Percentiles rank a stretch among this genome's conserved stretches.
These are phyloP conservation scores for Notarius lentiginosus DNA, from an alignment of 2,113 vertebrate species.

Conservation along the genomic window DNA sequence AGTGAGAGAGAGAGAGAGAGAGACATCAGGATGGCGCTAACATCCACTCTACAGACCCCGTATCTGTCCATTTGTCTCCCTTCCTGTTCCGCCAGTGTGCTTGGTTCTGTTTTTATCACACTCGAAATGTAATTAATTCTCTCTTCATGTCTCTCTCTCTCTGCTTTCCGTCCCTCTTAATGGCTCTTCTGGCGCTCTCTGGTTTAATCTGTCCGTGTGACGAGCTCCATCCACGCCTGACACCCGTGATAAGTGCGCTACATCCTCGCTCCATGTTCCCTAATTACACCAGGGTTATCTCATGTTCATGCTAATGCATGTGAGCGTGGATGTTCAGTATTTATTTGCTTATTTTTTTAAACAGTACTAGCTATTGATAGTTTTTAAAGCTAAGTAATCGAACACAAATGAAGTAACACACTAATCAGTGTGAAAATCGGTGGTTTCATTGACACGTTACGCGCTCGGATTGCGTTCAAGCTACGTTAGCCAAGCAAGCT, in stretches of 20 bases:
- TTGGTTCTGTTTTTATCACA: slow-evolving; percentile 63
- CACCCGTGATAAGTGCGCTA: slow-evolving; percentile 6
- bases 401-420: not conserved
- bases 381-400: not conserved
- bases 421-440: not conserved
- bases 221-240: not conserved
- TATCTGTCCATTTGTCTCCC: slow-evolving; percentile 70
- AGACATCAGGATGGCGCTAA: slow-evolving; percentile 50
- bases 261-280: not conserved
- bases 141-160: slow-evolving; percentile 14
- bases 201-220: slow-evolving; percentile 1
- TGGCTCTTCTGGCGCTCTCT: slow-evolving; percentile 7
- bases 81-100: slow-evolving; percentile 52
- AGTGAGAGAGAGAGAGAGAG: slow-evolving; percentile 17
- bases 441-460: not conserved
- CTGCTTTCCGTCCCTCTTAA: slow-evolving; percentile 24
- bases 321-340: not conserved
- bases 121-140: slow-evolving; percentile 64
- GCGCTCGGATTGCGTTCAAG: not conserved
- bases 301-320: not conserved
- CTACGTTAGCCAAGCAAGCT: not conserved
- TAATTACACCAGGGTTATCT: not conserved
- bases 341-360: not conserved
- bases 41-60: slow-evolving; percentile 46
- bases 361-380: not conserved